Base-by-base conservation (phyloP, 2,888 invertebrate genomes). In the Tridacna gigas region DNA sequence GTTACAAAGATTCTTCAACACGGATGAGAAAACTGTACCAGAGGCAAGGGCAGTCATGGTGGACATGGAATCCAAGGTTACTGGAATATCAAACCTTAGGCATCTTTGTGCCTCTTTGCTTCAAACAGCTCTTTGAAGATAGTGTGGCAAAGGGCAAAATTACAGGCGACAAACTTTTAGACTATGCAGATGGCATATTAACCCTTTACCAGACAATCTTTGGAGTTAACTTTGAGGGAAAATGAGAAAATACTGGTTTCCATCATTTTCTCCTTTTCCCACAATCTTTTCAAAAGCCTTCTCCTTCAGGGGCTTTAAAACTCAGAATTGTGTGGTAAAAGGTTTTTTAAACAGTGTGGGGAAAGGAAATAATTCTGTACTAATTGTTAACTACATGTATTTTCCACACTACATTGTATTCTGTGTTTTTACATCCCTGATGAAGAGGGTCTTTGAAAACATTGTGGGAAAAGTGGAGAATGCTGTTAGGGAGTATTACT, bases 31-130 rank as follows among this genome's bases (percentile, higher is more conserved):
- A 26, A 77, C 82, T 26, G 13, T 88, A 4, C 91, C 89, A 22
- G 86, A 88, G 71, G 94, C 95, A 7, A 88, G 94, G 65, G 93
- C 95, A 22, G 93, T 95, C 3, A 91, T 95, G 92, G 93, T 95
- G 12, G 95, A 95, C 88, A 95, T 94, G 93, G 95, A 95, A 87
- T 91, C 93, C 2, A 95, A 95, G 91, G 90, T 90, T 63, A 20
- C 56, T 56, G 3, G 9, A 20, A 56, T 56, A 56, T 20, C 56
- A 56, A 56, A 5, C 20, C 11, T 5, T 15, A 56, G 20, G 56
- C 56, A 56, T 37, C 37, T 37, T 37, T 37, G 2, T 37, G 37
- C 37, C 37, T 37, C 37, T 37, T 4, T 37, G n/a, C 37, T 4
- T 37, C 37, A 37, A 37, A 37, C 37, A 37, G 7, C 37, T 37